Evolutionary conservation across 2,888 invertebrate genomes (phyloP).

Genomic region (Phorcus lineatus): DNA sequence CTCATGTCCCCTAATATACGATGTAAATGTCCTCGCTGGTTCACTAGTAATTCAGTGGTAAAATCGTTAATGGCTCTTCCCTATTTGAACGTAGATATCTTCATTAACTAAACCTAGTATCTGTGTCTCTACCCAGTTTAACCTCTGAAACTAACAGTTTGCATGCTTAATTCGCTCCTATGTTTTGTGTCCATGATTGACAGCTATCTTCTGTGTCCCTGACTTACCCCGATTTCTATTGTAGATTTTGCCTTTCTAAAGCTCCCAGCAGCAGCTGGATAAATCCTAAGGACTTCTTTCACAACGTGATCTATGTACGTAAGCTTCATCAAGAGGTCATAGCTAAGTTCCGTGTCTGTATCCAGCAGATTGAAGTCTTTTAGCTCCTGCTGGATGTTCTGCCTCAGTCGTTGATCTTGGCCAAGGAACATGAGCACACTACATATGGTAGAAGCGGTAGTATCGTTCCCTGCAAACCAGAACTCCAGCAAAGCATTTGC

Average conservation of each 20-base stretch:
- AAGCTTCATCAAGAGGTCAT: slow-evolving; percentile 48
- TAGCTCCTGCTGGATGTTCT: neutral
- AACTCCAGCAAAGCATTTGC: slow-evolving; percentile 18
- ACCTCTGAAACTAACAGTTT: too few species aligned
- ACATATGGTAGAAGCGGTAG: slow-evolving; percentile 11
- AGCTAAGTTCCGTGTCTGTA: slow-evolving; percentile 25
- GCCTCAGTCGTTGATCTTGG: slow-evolving; percentile 1
- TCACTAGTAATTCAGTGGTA: too few species aligned
- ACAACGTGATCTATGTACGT: slow-evolving; percentile 49
- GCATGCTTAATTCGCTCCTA: too few species aligned
- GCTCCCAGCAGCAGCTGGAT: slow-evolving; percentile 39
- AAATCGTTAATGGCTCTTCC: too few species aligned
- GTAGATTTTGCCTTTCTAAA: slow-evolving; percentile 36
- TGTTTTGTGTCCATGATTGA: too few species aligned
- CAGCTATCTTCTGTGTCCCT: too few species aligned
- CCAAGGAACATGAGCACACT: slow-evolving; percentile 36
- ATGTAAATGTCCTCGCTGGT: too few species aligned
- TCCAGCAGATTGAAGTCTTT: neutral
- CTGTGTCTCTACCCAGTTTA: too few species aligned
- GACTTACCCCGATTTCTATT: slow-evolving; percentile 40
- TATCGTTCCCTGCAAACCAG: slow-evolving; percentile 23
- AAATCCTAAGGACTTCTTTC: slow-evolving; percentile 53
- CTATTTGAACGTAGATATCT: too few species aligned
- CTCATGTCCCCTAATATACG: too few species aligned
- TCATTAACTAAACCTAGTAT: too few species aligned